Evolutionary conservation across 2,797 vertebrate species (phyloP).

Genomic region (Enoplosus armatus): DNA sequence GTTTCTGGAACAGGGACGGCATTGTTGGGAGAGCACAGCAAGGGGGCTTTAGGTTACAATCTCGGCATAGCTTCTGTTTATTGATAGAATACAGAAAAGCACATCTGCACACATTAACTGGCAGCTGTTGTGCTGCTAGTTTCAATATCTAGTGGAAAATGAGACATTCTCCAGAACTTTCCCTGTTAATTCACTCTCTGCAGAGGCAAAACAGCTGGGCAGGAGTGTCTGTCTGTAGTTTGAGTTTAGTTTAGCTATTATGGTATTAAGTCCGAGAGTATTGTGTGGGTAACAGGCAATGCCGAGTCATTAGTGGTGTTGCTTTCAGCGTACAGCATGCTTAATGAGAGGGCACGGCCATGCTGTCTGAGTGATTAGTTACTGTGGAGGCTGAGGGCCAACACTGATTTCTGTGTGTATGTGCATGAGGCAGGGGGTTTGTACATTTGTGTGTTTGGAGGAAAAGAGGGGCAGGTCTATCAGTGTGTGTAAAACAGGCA

Average conservation of each 20-base stretch:
- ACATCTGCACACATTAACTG: neutral
- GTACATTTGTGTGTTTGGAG: slow-evolving; percentile 9
- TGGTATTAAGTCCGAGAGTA: slow-evolving; percentile 37
- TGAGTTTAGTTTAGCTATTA: slow-evolving; percentile 25
- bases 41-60: slow-evolving; percentile 33
- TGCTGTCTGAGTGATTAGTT: slow-evolving; percentile 69
- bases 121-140: slow-evolving; percentile 8
- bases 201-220: slow-evolving; percentile 54
- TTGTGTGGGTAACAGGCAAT: slow-evolving; percentile 43
- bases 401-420: slow-evolving; percentile 21
- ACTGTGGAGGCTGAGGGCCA: slow-evolving; percentile 49
- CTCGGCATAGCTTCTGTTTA: slow-evolving; percentile 25
- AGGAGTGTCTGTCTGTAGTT: slow-evolving; percentile 35
- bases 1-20: slow-evolving; percentile 66
- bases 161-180: slow-evolving; percentile 24
- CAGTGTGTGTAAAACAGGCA: neutral
- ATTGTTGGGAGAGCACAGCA: slow-evolving; percentile 27
- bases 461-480: neutral
- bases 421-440: neutral
- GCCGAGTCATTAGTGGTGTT: slow-evolving; percentile 70
- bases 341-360: slow-evolving; percentile 68
- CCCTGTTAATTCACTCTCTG: slow-evolving; percentile 45
- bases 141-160: slow-evolving; percentile 24
- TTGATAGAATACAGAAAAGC: slow-evolving; percentile 23
- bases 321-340: slow-evolving; percentile 59